A percentile compares a stretch with the other conserved stretches of the same genome.
Conservation (phyloP, 2,797 vertebrate genomes). For the Potorous gilbertii region DNA sequence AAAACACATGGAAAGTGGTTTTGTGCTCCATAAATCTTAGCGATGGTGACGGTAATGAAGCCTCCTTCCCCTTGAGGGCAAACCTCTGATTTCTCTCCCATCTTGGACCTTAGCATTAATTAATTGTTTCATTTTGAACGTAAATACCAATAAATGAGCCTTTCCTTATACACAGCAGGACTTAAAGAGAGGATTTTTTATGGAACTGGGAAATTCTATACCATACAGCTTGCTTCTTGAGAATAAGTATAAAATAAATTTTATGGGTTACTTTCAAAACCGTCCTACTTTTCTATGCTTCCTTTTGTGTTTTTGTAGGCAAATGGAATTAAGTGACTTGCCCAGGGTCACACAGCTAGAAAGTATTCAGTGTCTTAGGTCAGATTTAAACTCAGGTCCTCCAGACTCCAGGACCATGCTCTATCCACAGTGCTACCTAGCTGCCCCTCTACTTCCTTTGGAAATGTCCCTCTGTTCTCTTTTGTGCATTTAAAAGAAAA, state of each 20-base stretch:
- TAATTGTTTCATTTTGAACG: background rate
- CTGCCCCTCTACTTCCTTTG: background rate
- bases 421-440: background rate
- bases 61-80: background rate
- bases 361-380: background rate
- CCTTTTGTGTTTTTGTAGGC: background rate
- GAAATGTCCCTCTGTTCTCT: background rate
- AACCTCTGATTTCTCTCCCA: background rate
- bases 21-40: background rate
- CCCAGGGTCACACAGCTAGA: background rate
- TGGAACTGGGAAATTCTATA: background rate
- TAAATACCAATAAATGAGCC: background rate
- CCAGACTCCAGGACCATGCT: background rate
- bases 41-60: background rate
- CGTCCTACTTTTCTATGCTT: background rate
- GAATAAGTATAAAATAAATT: background rate
- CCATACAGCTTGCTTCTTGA: background rate
- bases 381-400: background rate
- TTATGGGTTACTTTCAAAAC: background rate
- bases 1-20: background rate
- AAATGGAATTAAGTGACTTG: background rate
- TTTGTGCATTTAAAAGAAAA: background rate
- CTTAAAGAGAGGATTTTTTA: background rate
- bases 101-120: background rate
- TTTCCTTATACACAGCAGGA: background rate